Evolutionary conservation across 2,888 invertebrate genomes (phyloP), one percentile per base, ranked within the genome.

Genomic region (Luffia ferchaultella): DNA sequence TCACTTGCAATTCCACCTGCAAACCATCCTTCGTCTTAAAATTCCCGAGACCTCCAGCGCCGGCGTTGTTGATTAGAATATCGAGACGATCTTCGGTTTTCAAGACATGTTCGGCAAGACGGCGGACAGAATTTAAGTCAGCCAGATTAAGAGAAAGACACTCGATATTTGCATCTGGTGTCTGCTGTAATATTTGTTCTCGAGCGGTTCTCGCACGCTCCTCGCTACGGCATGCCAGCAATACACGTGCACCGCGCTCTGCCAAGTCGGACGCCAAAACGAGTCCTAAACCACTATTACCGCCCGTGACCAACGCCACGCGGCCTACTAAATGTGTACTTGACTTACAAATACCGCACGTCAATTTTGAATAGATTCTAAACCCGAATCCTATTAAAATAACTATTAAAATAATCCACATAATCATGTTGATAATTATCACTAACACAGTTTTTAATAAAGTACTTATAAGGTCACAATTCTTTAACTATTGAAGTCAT

Each of bases 1-100:
- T 92, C 47, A 89, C 86, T 62, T 90, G 90, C 86, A 90, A 88
- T 52, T 87, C 87, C n/a, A 83, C 65, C 58, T 91, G 89, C 52
- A 91, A 73, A 2, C 89, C 89, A 61, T 92, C 90, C 59, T 86
- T 79, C 2, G 90, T 89, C 58, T 77, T 84, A 55, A 74, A 70
- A 60, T 79, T 77, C 16, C 79, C 76, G 45, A 77, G 65, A 9
- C 79, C 82, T 18, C 74, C 79, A 12, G 83, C 73, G 9, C 87
- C 88, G 2, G 88, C 88, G 63, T 88, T 89, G 67, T 88, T 87
- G 58, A 89, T 76, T 50, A 89, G 74, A 16, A 87, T 80, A 60
- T 88, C 85, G 46, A 89, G 67, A 18, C 76, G 72, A 53, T 70
- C 67, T 62, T 86, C 86, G 1, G 70, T 76, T 59, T 76, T 71